Evolutionary conservation across 92 coral and sea anemone species (phyloP).

Genomic region (Meandrina meandrites): DNA sequence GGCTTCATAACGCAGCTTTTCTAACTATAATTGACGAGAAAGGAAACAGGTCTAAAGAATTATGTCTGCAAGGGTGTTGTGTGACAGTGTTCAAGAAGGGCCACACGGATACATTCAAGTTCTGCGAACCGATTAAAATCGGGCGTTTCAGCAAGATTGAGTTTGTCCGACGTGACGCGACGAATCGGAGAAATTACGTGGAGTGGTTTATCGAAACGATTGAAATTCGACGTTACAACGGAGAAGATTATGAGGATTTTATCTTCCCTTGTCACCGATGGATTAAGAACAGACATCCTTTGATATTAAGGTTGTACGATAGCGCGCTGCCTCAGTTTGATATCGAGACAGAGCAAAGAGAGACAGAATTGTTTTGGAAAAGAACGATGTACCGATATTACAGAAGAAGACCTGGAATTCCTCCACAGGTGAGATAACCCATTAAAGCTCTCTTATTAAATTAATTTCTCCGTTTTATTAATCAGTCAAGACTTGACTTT

Average conservation of each 20-base stretch:
- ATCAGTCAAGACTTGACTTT: not conserved
- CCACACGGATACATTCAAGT: constrained; percentile 87
- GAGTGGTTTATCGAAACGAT: constrained; percentile 97
- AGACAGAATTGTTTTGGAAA: constrained; percentile 90
- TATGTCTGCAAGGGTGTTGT: constrained; percentile 85
- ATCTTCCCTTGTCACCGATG: constrained; percentile 95
- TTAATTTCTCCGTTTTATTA: not conserved
- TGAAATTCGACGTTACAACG: constrained; percentile 73
- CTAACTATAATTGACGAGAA: constrained; percentile 79
- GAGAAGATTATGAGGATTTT: constrained; percentile 64
- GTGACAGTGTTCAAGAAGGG: constrained; percentile 96
- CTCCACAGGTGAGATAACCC: constrained; percentile 75
- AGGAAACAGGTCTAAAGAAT: constrained; percentile 78
- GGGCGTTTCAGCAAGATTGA: constrained; percentile 77
- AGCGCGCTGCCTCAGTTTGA: constrained; percentile 83
- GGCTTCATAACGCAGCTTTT: constrained; percentile 85
- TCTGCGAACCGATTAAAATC: constrained; percentile 54
- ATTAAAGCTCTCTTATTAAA: not conserved
- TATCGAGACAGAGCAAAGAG: constrained; percentile 82
- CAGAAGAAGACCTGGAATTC: constrained; percentile 69
- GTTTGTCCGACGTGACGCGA: constrained; percentile 75
- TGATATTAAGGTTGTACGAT: constrained; percentile 70
- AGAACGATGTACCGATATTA: constrained; percentile 95
- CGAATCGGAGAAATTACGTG: constrained; percentile 73
- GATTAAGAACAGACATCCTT: constrained; percentile 77